Conservation (phyloP, 2,113 vertebrate genomes). For the Megatriorchis doriae region DNA sequence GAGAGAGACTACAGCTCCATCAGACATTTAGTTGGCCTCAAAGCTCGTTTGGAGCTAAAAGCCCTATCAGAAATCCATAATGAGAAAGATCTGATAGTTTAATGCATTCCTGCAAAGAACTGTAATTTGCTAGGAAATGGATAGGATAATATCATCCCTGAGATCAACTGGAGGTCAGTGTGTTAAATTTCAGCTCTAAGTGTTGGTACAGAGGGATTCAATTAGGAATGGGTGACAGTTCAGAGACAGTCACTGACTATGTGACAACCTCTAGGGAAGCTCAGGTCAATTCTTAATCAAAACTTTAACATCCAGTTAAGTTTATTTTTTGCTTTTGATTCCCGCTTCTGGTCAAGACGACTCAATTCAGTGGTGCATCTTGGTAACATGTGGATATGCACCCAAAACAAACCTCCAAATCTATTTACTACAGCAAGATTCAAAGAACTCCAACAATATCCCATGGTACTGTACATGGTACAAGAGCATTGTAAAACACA, state of each 20-base stretch:
- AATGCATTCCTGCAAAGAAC: slow-evolving; percentile 35
- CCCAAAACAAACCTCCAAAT: neutral
- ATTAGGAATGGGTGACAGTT: neutral
- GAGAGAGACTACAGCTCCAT: neutral
- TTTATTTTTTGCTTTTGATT: neutral
- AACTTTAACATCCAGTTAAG: neutral
- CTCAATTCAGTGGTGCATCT: neutral
- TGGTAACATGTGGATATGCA: neutral
- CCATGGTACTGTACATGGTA: too few species aligned
- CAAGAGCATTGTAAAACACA: neutral
- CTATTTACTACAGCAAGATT: neutral
- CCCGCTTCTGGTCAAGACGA: neutral
- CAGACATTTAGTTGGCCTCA: slow-evolving; percentile 9
- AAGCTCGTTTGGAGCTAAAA: slow-evolving; percentile 48
- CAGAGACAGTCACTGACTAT: neutral
- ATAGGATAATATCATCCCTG: neutral
- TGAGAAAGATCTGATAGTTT: slow-evolving; percentile 18
- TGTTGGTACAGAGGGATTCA: neutral
- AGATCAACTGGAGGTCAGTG: neutral
- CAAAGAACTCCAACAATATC: neutral
- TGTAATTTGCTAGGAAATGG: slow-evolving; percentile 8
- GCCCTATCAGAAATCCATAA: slow-evolving; percentile 21
- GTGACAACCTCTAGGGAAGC: neutral
- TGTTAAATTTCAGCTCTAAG: neutral
- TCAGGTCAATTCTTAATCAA: neutral